phyloP scores from a whole-genome alignment of 2,113 vertebrate genomes.

The Urocitellus parryii region DNA sequence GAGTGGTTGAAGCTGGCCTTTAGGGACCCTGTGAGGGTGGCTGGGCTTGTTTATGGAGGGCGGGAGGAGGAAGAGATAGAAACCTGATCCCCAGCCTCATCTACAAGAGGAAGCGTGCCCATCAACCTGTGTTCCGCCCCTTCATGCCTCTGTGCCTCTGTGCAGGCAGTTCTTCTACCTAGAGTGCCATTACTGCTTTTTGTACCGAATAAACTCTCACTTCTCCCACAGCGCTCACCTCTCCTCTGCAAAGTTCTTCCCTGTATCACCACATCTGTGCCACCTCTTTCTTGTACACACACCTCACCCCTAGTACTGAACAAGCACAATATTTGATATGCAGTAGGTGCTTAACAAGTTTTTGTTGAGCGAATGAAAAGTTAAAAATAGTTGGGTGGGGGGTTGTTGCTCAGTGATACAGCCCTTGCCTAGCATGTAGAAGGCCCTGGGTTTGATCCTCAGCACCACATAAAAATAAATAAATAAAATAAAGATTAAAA shows the following conservation, averaged over 20 bases:
- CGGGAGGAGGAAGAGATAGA: rapidly evolving
- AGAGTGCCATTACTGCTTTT: background rate
- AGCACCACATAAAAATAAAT: no score
- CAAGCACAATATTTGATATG: background rate
- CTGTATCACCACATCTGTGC: background rate
- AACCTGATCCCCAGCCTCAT: background rate
- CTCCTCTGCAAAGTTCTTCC: background rate
- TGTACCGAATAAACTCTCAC: background rate
- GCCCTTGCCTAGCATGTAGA: no score
- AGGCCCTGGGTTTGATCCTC: no score
- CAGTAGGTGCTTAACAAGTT: background rate
- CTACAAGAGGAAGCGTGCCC: background rate
- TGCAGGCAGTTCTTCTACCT: background rate
- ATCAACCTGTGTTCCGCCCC: background rate
- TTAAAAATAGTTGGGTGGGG: background rate
- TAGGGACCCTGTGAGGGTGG: background rate
- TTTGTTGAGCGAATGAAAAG: background rate
- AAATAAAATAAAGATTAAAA: no score
- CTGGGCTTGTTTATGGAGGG: background rate
- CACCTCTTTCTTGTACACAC: background rate
- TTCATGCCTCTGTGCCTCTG: background rate
- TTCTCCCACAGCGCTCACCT: background rate
- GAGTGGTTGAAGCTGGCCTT: background rate
- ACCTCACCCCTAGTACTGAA: background rate
- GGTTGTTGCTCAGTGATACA: no score